These are phyloP conservation scores for Tupaia chinensis DNA, from an alignment of 2,113 vertebrate genomes.

Conservation along the genomic window DNA sequence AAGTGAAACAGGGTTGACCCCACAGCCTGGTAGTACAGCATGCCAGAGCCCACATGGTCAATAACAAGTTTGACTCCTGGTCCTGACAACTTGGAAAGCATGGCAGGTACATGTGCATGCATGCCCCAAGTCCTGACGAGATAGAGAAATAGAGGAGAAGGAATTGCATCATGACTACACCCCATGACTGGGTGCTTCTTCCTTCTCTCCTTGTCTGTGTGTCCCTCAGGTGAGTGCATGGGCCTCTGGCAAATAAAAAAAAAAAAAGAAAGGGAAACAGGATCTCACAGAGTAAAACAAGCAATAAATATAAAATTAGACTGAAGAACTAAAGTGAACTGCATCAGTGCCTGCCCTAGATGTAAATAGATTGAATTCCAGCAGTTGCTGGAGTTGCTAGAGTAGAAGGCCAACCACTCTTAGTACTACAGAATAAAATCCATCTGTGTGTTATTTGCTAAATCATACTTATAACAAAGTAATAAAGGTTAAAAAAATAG, in stretches of 20 bases:
- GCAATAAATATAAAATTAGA: background rate
- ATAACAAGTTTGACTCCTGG: no score
- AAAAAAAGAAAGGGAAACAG: background rate
- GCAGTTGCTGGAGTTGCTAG: fast-evolving
- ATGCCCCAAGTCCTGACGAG: no score
- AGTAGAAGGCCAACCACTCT: background rate
- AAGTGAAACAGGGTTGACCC: background rate
- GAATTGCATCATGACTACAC: no score
- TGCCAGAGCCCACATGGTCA: no score
- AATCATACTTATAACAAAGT: background rate
- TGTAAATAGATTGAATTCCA: background rate
- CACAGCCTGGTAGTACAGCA: no score
- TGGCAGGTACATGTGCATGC: no score
- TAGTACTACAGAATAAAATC: background rate
- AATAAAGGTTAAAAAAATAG: background rate
- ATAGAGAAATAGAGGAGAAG: no score
- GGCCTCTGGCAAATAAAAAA: background rate
- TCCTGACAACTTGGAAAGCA: no score
- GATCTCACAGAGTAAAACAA: background rate
- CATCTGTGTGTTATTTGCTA: background rate
- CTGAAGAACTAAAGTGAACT: background rate
- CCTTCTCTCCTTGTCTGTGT: no score
- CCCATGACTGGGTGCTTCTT: no score
- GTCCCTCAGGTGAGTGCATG: no score
- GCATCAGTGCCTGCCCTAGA: background rate